Base-by-base conservation (phyloP, 2,888 invertebrate species). In the Halictus quadricinctus region DNA sequence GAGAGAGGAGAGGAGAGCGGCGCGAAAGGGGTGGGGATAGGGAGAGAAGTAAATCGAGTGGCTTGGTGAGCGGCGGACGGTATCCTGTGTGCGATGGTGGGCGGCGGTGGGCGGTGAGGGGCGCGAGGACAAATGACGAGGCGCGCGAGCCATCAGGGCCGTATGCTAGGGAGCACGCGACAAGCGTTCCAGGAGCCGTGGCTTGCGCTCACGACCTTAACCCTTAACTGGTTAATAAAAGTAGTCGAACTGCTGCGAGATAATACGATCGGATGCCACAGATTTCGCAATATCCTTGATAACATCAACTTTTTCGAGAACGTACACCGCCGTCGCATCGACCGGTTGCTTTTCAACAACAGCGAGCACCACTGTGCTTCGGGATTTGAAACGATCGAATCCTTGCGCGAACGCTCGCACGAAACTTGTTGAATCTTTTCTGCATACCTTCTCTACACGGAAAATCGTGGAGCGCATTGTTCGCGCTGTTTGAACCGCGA, bases 121-220 rank as follows among this genome's bases (percentile, higher is more conserved):
- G 80, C 66, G 72, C 85, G 89, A 88, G 89, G 87, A 89, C 87
- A 88, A 91, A 90, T 86, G 87, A 88, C 84, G 89, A 90, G 86
- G 89, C 87, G 90, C 86, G 86, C 89, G 89, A 89, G 89, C 88
- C 90, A 85, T 84, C 90, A 90, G 91, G 91, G 89, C 89, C 90
- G 91, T 89, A 88, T 79, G 83, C 86, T 87, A 72, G 76, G 73
- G 84, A 87, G 85, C 90, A 90, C 88, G 89, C 90, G 90, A 89
- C 90, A 80, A 82, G 81, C 87, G 88, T 87, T 83, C 79, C 80
- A 72, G 80, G 81, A 83, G 79, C 74, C 77, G 69, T 13, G 36
- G 43, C 36, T 54, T 50, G 43, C 69, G 78, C 36, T 66, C 77
- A 54, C 80, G 85, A 79, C 85, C 85, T 85, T 86, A 82, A 82